Conservation (phyloP, 2,797 vertebrate species). For the Margarornis squamiger region DNA sequence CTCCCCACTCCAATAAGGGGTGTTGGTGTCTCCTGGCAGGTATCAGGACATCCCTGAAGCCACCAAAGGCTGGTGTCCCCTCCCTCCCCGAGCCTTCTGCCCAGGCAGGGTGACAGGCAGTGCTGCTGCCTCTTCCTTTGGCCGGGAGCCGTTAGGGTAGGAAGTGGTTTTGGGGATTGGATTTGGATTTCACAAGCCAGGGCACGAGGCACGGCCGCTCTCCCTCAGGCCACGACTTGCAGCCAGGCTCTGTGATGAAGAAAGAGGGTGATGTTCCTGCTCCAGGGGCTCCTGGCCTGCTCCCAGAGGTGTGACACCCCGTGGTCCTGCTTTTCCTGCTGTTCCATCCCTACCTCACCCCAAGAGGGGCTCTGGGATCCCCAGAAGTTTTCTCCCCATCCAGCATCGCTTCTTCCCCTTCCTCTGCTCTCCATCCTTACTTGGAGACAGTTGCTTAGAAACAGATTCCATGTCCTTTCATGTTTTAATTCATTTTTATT, state of each 20-base stretch:
- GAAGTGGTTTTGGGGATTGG: not conserved
- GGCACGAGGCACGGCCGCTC: not conserved
- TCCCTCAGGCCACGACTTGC: not conserved
- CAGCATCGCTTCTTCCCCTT: not conserved
- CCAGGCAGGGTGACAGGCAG: not conserved
- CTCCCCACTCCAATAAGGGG: rapidly evolving
- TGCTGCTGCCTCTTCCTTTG: rapidly evolving
- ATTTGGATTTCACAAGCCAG: not conserved
- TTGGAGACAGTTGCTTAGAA: slow-evolving; percentile 51
- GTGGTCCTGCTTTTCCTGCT: not conserved
- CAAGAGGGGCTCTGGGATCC: not conserved
- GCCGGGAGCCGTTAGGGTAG: not conserved
- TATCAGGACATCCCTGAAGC: rapidly evolving
- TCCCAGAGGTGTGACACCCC: not conserved
- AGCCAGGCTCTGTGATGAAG: not conserved
- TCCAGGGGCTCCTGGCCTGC: not conserved
- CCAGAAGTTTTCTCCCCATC: not conserved
- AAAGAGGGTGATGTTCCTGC: not conserved
- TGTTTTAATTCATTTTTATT: not conserved
- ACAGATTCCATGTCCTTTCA: not conserved
- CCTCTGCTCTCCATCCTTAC: not conserved
- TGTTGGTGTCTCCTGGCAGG: not conserved
- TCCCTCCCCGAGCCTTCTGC: not conserved
- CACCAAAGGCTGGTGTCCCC: rapidly evolving
- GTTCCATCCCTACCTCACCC: not conserved